Evolutionary conservation across 2,888 invertebrate genomes (phyloP).

Genomic region (Agrotis ipsilon): DNA sequence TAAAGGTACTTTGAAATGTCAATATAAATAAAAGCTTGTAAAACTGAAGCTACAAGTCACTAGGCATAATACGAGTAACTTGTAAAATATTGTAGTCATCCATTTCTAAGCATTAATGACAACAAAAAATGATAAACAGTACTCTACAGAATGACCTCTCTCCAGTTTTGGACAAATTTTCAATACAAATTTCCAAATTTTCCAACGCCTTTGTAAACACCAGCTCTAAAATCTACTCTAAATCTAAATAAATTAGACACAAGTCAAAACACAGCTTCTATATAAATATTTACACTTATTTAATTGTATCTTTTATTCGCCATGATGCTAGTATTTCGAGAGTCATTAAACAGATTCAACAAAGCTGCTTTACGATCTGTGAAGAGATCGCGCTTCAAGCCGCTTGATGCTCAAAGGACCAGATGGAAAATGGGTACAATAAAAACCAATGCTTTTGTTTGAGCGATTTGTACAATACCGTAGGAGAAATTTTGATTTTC

Average conservation of each 20-base stretch:
- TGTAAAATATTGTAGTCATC: no score
- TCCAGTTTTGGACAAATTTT: not conserved
- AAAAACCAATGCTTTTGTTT: conserved; percentile 28
- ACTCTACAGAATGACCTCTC: no score
- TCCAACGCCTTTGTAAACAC: not conserved
- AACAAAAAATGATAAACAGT: no score
- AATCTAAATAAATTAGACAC: conserved; percentile 10
- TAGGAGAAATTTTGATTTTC: not conserved
- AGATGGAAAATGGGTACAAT: conserved; percentile 12
- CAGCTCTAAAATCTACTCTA: not conserved
- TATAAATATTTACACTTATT: conserved; percentile 47
- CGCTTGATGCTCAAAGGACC: conserved; percentile 14
- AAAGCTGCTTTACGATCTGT: conserved; percentile 57
- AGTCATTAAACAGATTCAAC: conserved; percentile 46
- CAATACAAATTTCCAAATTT: not conserved
- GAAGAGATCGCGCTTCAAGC: conserved; percentile 35
- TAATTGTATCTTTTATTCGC: conserved; percentile 53
- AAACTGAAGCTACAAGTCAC: no score
- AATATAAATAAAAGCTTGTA: no score
- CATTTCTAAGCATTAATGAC: no score
- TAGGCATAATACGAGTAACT: no score
- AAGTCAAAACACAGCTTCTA: not conserved
- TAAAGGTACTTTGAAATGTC: no score
- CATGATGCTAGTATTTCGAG: conserved; percentile 16
- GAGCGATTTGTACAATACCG: conserved; percentile 2